Conservation (phyloP, 2,113 vertebrate genomes). For the Physeter macrocephalus region DNA sequence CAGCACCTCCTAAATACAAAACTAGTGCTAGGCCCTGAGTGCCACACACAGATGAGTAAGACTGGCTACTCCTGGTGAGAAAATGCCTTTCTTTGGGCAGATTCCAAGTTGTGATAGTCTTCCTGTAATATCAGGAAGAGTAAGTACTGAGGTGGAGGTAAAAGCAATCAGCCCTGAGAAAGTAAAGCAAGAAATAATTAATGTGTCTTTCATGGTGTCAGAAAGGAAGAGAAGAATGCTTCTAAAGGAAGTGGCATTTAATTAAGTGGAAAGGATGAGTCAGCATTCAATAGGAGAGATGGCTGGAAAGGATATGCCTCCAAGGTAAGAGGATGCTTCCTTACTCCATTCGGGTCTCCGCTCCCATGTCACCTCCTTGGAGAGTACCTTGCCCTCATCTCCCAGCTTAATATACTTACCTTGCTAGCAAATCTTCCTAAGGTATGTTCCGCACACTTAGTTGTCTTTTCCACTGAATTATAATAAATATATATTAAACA, state of each 20-base stretch:
- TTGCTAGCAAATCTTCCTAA: not conserved
- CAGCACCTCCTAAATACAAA: not conserved
- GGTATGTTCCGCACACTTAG: not conserved
- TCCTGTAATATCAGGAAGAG: not conserved
- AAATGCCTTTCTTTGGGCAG: not conserved
- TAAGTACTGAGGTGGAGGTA: not conserved
- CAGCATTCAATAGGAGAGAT: not conserved
- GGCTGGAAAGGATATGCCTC: not conserved
- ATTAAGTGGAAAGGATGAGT: not conserved
- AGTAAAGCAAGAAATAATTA: not conserved
- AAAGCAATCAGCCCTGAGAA: not conserved
- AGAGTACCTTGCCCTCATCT: not conserved
- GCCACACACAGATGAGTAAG: not conserved
- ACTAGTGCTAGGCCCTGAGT: not conserved
- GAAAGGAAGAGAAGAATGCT: not conserved
- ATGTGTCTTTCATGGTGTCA: not conserved
- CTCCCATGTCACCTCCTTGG: not conserved
- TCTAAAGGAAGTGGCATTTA: not conserved
- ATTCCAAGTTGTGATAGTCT: not conserved
- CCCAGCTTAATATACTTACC: not conserved
- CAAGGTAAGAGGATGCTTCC: accelerated
- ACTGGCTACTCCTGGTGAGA: not conserved
- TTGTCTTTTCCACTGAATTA: not conserved
- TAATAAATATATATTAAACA: not conserved
- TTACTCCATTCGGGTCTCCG: not conserved